Conservation (phyloP, 2,797 vertebrate species). For the Lutjanus campechanus region DNA sequence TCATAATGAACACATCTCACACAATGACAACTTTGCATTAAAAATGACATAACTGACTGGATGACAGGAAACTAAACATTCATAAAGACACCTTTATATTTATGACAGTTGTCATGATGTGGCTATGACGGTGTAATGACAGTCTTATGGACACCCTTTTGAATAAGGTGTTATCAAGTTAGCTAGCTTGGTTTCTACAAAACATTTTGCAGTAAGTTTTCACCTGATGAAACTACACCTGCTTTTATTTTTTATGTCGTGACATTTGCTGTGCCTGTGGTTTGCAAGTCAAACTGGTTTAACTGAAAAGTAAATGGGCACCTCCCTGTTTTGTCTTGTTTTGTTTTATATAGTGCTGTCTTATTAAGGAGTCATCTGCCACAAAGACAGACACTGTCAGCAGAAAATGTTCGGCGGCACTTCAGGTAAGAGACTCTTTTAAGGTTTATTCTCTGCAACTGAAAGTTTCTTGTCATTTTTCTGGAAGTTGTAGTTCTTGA, state of each 20-base stretch:
- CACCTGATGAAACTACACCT: accelerated
- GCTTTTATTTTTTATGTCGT: background rate
- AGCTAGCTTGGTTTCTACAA: background rate
- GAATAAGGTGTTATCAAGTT: too few species aligned
- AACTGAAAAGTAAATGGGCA: background rate
- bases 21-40: too few species aligned
- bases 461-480: background rate
- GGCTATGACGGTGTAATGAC: too few species aligned
- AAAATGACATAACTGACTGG: too few species aligned
- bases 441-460: background rate
- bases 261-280: too few species aligned
- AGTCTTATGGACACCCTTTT: too few species aligned
- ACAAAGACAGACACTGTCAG: background rate
- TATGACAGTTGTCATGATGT: too few species aligned
- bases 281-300: constrained; percentile 33
- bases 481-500: too few species aligned
- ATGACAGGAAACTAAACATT: too few species aligned
- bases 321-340: constrained; percentile 13
- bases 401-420: constrained; percentile 43
- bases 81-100: too few species aligned
- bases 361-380: background rate
- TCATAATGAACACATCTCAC: too few species aligned
- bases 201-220: background rate
- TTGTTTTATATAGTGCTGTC: background rate
- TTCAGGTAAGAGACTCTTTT: constrained; percentile 37